Evolutionary conservation across 1,140 invertebrate genomes (phyloP).

Genomic region (Pantala flavescens): DNA sequence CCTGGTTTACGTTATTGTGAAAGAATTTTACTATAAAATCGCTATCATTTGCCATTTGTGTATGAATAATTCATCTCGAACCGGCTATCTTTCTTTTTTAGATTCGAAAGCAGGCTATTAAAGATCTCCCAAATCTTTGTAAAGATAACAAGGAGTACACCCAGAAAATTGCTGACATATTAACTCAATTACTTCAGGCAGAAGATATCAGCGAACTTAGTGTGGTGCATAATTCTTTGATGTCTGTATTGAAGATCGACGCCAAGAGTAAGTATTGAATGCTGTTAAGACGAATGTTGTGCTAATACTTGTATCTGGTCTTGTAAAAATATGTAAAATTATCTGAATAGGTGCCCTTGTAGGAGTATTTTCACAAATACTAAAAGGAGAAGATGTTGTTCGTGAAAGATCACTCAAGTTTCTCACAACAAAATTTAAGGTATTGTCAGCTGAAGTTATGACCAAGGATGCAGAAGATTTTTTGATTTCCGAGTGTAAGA

Average conservation of each 20-base stretch:
- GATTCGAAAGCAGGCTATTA: constrained; percentile 93
- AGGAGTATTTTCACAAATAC: constrained; percentile 79
- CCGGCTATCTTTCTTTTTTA: constrained; percentile 36
- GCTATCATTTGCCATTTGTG: no score
- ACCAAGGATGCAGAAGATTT: constrained; percentile 80
- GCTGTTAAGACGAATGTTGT: no score
- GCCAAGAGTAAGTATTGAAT: constrained; percentile 41
- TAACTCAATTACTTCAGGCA: constrained; percentile 79
- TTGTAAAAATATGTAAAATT: no score
- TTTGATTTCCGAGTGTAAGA: constrained; percentile 75
- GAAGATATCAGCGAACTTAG: constrained; percentile 71
- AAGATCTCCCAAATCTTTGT: constrained; percentile 79
- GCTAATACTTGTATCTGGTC: constrained; percentile 12
- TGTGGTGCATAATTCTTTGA: constrained; percentile 61
- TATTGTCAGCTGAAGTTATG: constrained; percentile 62
- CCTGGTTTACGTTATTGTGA: no score
- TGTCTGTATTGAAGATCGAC: constrained; percentile 51
- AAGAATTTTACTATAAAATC: no score
- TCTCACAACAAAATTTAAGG: constrained; percentile 69
- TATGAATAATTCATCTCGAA: no score
- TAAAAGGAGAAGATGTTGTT: constrained; percentile 59
- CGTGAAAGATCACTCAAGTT: constrained; percentile 84
- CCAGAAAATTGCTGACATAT: constrained; percentile 79
- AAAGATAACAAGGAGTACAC: constrained; percentile 75
- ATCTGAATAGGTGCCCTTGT: constrained; percentile 59